Base-by-base conservation (phyloP, 2,113 vertebrate species). In the Python bivittatus region DNA sequence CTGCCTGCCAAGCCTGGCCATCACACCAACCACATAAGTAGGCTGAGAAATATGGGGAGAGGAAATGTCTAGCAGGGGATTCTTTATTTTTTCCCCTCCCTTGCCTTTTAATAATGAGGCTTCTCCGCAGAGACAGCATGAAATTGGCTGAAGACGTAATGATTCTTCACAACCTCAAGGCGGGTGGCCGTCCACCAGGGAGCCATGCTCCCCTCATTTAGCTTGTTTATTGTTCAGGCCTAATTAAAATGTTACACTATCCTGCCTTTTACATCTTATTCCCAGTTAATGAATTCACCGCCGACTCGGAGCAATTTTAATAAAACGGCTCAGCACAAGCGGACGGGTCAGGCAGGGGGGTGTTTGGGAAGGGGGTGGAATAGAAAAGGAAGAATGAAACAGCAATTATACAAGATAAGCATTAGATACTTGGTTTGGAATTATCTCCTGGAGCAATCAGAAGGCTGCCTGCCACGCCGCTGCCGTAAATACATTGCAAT, bases 171-270 rank as follows among this genome's bases (percentile, higher is more conserved):
- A 23, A 95, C 93, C 95, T 97, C 93, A 96, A 96, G 96, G 96
- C 95, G 95, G 96, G 95, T 96, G 97, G 96, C 95, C 90, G 93
- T 95, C 97, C 97, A 96, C 97, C 96, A 91, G 97, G 97, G 97
- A 97, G 97, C 94, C 93, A 89, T 96, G 97, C 93, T 95, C 95
- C 93, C 96, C 97, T 97, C 97, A 97, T 97, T 97, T 97, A 97
- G 97, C 97, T 97, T 97, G 97, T 97, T 97, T 97, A 97, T 97
- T 97, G 97, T 97, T 97, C 97, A 97, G 97, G 97, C 97, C 97
- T 97, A 97, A 97, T 97, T 97, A 97, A 97, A 97, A 97, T 96
- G 97, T 97, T 97, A 97, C 97, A 96, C 96, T 95, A 96, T 96
- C 95, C 97, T 96, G 97, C 97, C 95, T 96, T 95, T 97, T 97